A percentile compares a stretch with the other conserved stretches of the same genome.
Conservation (phyloP, 2,113 vertebrate genomes). For the Nipponia nippon region DNA sequence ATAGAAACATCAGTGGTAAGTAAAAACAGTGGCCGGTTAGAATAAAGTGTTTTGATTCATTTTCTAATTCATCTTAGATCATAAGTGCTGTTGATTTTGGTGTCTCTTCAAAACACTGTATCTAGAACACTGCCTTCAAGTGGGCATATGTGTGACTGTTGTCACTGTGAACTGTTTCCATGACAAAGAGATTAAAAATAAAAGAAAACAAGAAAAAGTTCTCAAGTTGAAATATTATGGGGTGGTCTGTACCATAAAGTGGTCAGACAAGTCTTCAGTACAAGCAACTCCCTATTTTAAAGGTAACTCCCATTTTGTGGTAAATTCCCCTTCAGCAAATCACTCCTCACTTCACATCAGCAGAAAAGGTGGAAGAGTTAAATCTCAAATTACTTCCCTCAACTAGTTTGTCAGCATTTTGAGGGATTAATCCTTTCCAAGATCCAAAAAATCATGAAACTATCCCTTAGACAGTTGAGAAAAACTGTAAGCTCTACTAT, state of each 20-base stretch:
- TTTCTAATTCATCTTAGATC: background rate
- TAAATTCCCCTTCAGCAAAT: background rate
- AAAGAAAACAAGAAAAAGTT: background rate
- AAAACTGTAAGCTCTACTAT: background rate
- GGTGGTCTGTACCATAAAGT: background rate
- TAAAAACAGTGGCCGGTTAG: background rate
- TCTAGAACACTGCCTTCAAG: background rate
- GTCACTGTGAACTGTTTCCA: background rate
- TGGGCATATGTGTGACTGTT: background rate
- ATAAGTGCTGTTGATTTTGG: background rate
- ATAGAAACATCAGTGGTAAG: background rate
- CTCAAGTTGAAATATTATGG: background rate
- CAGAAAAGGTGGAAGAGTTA: background rate
- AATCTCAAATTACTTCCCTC: background rate
- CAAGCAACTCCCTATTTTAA: background rate
- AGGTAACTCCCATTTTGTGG: background rate
- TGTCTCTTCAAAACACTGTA: background rate
- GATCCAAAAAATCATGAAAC: background rate
- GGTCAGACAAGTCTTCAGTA: background rate
- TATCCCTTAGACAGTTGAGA: background rate
- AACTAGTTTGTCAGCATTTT: background rate
- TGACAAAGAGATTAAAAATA: background rate
- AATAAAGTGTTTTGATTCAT: background rate
- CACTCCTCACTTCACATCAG: background rate
- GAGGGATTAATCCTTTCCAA: background rate